Percentiles rank a stretch among this genome's conserved stretches.
Evolutionary conservation across 2,888 invertebrate species (phyloP).

Genomic region (Amphipoea oculea): DNA sequence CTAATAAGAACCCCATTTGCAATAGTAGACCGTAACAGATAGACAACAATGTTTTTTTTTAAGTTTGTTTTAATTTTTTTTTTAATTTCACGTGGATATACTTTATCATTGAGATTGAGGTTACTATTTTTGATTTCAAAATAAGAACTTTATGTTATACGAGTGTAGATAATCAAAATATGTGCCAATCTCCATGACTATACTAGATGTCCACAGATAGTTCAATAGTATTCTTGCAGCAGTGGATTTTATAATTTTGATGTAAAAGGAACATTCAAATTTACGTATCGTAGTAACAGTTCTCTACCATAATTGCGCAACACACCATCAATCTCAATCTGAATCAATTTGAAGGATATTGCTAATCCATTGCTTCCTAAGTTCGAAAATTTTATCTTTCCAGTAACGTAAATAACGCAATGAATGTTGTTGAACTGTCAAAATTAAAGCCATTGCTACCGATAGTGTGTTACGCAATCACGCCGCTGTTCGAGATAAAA

Average conservation of each 20-base stretch:
- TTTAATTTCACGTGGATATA: not conserved
- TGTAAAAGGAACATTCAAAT: constrained; percentile 10
- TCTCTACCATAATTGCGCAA: too few relatives aligned
- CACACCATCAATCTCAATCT: not conserved
- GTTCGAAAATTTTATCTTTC: not conserved
- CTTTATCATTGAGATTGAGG: not conserved
- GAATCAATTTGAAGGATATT: not conserved
- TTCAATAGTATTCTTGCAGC: not conserved
- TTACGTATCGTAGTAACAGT: constrained; percentile 4
- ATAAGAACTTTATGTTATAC: not conserved
- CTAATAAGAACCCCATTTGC: not conserved
- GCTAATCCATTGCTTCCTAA: not conserved
- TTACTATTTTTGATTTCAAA: not conserved
- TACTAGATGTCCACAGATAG: too few relatives aligned
- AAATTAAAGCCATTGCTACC: not conserved
- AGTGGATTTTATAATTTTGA: not conserved
- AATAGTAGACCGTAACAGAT: not conserved
- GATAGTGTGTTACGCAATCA: not conserved
- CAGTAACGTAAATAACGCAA: not conserved
- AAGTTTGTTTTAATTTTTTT: not conserved
- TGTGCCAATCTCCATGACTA: not conserved
- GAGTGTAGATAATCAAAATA: not conserved
- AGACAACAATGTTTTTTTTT: not conserved
- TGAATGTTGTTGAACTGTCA: not conserved
- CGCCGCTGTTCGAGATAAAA: constrained; percentile 26